Evolutionary conservation across 1,140 invertebrate species (phyloP).

Genomic region (Armadillidium nasatum): DNA sequence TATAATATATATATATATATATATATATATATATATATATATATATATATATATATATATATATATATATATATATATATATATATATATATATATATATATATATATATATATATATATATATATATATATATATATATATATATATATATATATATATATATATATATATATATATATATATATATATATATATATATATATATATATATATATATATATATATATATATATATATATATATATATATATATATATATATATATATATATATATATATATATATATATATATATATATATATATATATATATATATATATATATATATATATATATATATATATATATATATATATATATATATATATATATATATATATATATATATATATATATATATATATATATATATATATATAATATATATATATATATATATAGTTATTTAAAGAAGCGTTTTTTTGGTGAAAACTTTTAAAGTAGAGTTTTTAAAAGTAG

Average conservation of each 20-base stretch:
- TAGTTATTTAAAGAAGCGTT: no score
- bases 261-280: constrained; percentile 20
- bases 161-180: neutral
- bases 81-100: constrained; percentile 5
- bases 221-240: neutral
- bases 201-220: constrained; percentile 17
- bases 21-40: no score
- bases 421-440: no score
- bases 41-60: no score
- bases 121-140: neutral
- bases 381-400: constrained; percentile 9
- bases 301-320: constrained; percentile 19
- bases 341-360: neutral
- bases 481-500: no score
- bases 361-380: neutral
- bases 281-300: constrained; percentile 22
- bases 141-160: neutral
- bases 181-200: constrained; percentile 1
- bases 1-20: no score
- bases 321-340: constrained; percentile 16
- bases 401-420: neutral
- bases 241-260: neutral
- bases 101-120: neutral
- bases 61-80: neutral
- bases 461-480: no score